Conservation (phyloP, 2,888 invertebrate species). For the Heliconius ismenius region DNA sequence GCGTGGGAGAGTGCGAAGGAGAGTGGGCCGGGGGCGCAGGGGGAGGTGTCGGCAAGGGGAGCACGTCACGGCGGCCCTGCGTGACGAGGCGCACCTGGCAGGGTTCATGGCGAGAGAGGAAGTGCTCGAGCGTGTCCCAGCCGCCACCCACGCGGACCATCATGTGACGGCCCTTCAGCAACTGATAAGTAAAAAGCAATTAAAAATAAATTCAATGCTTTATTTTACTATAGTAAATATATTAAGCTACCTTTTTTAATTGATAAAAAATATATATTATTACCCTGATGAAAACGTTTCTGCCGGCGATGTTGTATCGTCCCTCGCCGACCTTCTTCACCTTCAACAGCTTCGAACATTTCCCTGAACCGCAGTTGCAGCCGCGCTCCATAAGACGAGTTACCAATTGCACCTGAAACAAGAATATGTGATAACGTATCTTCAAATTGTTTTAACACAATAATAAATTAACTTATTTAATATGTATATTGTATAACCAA, state of each 20-base stretch:
- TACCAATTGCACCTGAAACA: constrained; percentile 83
- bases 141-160: constrained; percentile 97
- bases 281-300: constrained; percentile 93
- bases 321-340: constrained; percentile 93
- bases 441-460: not conserved
- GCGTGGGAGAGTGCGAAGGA: constrained; percentile 40
- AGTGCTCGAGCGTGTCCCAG: constrained; percentile 96
- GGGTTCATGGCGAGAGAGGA: constrained; percentile 93
- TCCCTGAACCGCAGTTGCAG: constrained; percentile 87
- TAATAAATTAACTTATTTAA: not conserved
- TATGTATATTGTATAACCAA: not conserved
- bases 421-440: not conserved
- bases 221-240: too few relatives aligned
- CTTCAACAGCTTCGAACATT: constrained; percentile 87
- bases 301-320: constrained; percentile 91
- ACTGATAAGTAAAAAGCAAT: constrained; percentile 72
- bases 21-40: constrained; percentile 33
- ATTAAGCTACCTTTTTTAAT: too few relatives aligned
- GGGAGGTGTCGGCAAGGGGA: constrained; percentile 60
- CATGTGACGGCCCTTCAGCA: constrained; percentile 95
- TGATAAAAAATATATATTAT: too few relatives aligned
- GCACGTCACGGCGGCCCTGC: constrained; percentile 62
- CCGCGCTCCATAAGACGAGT: constrained; percentile 88
- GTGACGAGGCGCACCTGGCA: constrained; percentile 87
- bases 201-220: not conserved